These are phyloP conservation scores for Seira sanloemensis DNA, from an alignment of 2,888 invertebrate genomes.

Conservation along the genomic window DNA sequence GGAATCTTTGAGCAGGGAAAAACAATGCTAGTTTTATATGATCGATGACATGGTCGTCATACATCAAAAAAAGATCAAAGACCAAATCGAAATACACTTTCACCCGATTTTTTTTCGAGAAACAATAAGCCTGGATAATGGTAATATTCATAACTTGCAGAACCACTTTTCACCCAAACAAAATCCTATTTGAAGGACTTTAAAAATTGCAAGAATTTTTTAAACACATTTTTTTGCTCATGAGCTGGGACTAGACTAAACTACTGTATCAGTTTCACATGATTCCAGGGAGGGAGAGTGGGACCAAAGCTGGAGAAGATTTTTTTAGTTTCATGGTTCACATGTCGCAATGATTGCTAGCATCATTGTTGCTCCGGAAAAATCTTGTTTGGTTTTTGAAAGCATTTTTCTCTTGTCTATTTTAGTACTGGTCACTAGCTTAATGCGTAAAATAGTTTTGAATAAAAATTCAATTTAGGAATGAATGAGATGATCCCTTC, in stretches of 20 bases:
- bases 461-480: neutral
- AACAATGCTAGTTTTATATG: neutral
- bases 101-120: neutral
- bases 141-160: slow-evolving; percentile 21
- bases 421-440: neutral
- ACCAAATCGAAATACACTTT: neutral
- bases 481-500: neutral
- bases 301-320: too few species aligned
- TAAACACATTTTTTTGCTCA: neutral
- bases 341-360: too few species aligned
- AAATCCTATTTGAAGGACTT: neutral
- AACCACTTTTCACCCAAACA: slow-evolving; percentile 22
- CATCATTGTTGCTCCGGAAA: too few species aligned
- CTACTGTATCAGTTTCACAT: neutral
- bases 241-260: neutral
- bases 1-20: slow-evolving; percentile 4
- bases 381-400: too few species aligned
- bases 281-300: neutral
- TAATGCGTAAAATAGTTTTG: neutral
- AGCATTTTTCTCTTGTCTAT: too few species aligned
- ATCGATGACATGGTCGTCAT: slow-evolving; percentile 15
- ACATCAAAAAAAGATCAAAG: neutral
- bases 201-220: neutral
- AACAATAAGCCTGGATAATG: neutral
- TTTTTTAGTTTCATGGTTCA: too few species aligned